Evolutionary conservation across 2,888 invertebrate genomes (phyloP), one percentile per base, ranked within the genome.

Genomic region (Adelphocoris suturalis): DNA sequence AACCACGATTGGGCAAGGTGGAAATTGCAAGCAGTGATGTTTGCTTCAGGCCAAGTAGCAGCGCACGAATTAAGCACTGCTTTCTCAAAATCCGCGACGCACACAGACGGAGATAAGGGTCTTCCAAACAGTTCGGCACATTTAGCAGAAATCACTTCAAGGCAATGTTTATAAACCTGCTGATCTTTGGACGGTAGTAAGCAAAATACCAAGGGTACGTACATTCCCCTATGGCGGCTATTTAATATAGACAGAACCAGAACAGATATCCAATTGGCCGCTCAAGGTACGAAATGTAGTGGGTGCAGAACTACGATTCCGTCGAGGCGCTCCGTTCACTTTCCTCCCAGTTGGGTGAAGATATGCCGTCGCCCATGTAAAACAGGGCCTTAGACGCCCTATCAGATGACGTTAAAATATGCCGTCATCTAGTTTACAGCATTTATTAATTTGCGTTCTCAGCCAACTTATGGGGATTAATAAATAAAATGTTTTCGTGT

Each of bases 1-100:
- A 46, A 78, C 78, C 78, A 78, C 47, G 28, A 78, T 47, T 78
- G 78, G n/a, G 28, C n/a, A 47, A 78, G 28, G n/a, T 27, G 78
- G 78, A 78, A 78, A 0, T 78, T 78, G 47, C 78, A 28, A 46
- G 46, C 28, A 78, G 27, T 78, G 37, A 78, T 46, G 78, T 14
- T 78, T 37, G 47, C 47, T 37, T 47, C 47, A 46, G 78, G 78
- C 78, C 78, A 78, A 61, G 61, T 61, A 61, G 61, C 61, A 61
- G 61, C 61, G 61, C 61, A 61, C 61, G 61, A 61, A 61, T 61
- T n/a, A 61, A 61, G 61, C 61, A 61, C 61, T 61, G 61, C 61
- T 19, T 19, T 61, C 2, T 61, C 61, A 61, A 61, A 61, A 61
- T 61, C 19, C 61, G 19, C 5, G 61, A 61, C 61, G 11, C 61